A percentile compares a stretch with the other conserved stretches of the same genome.
These are phyloP conservation scores for Eurytoma californica DNA, from an alignment of 2,888 invertebrate genomes.

Conservation along the genomic window DNA sequence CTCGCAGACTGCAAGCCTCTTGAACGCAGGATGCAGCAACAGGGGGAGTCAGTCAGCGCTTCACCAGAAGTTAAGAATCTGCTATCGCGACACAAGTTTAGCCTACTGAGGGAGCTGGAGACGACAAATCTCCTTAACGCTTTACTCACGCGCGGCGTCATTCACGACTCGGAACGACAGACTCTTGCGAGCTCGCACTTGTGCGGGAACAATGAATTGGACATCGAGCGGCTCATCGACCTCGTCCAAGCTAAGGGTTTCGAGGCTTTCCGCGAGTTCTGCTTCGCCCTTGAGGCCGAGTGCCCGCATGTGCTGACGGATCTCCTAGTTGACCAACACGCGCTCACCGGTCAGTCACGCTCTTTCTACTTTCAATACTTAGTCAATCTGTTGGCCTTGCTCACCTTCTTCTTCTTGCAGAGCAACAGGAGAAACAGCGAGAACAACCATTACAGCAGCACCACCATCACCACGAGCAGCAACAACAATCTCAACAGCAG, in stretches of 20 bases:
- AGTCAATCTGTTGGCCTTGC: neutral
- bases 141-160: conserved; percentile 81
- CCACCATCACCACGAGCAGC: conserved; percentile 1
- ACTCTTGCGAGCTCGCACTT: conserved; percentile 63
- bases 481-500: neutral
- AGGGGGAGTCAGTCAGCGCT: conserved; percentile 70
- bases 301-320: conserved; percentile 68
- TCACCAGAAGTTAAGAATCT: conserved; percentile 79
- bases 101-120: conserved; percentile 80
- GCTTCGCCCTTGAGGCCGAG: conserved; percentile 68
- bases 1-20: too few species aligned
- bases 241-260: conserved; percentile 68
- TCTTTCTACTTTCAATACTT: neutral
- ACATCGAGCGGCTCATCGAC: conserved; percentile 68
- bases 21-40: conserved; percentile 28
- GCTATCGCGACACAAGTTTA: conserved; percentile 79
- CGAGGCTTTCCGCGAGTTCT: conserved; percentile 69
- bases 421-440: conserved; percentile 45
- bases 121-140: conserved; percentile 80
- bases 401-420: conserved; percentile 12
- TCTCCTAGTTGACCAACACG: conserved; percentile 68
- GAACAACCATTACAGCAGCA: conserved; percentile 20
- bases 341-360: conserved; percentile 62
- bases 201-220: conserved; percentile 57
- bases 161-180: conserved; percentile 80